These are phyloP conservation scores for Drosophila crucigera DNA, from an alignment of 2,888 invertebrate species.

Conservation along the genomic window DNA sequence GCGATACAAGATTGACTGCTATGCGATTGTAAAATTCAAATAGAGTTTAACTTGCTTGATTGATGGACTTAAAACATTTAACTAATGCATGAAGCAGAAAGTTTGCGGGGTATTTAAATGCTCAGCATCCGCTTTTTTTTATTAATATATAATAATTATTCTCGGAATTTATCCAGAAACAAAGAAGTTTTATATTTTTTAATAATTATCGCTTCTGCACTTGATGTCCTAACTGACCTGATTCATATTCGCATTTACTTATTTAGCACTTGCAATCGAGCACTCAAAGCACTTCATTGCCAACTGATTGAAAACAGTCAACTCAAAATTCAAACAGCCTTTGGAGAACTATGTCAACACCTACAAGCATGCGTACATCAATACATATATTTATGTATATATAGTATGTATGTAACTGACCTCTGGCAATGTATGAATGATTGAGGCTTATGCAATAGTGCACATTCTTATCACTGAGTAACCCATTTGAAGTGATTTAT, in stretches of 20 bases:
- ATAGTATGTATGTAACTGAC: conserved; percentile 31
- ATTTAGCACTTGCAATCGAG: conserved; percentile 10
- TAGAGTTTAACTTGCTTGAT: not conserved
- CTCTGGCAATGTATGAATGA: conserved; percentile 24
- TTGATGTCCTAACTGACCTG: conserved; percentile 34
- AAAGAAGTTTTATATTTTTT: conserved; percentile 16
- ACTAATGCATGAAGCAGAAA: not conserved
- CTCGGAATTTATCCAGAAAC: conserved; percentile 11
- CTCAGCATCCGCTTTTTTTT: not conserved
- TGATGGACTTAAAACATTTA: not conserved
- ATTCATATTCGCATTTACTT: conserved; percentile 29
- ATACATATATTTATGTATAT: not conserved
- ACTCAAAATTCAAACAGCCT: conserved; percentile 3
- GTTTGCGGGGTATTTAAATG: not conserved
- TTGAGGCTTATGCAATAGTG: conserved; percentile 16
- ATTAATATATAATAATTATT: not conserved
- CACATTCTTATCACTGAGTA: conserved; percentile 14
- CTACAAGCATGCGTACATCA: not conserved
- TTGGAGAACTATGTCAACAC: conserved; percentile 19
- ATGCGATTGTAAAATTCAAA: not conserved
- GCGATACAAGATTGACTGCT: not conserved
- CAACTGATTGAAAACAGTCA: conserved; percentile 23
- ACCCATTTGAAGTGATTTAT: conserved; percentile 8
- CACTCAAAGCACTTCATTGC: conserved; percentile 16
- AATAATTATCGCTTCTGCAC: conserved; percentile 10